Evolutionary conservation across 2,113 vertebrate genomes (phyloP).

Genomic region (Gadus chalcogrammus): DNA sequence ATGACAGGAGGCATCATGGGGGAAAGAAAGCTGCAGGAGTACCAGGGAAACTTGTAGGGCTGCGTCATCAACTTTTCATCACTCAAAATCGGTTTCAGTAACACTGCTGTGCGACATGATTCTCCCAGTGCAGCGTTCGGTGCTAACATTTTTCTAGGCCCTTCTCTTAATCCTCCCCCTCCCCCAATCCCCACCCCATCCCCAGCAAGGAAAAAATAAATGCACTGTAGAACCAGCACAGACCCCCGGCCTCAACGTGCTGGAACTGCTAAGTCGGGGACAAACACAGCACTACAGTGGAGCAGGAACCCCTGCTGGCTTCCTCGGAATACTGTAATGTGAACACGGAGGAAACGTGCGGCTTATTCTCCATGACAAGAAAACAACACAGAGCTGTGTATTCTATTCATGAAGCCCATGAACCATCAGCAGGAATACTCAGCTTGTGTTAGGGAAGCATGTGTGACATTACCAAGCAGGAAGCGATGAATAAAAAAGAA

Average conservation of each 20-base stretch:
- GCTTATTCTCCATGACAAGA: no score
- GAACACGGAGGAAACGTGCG: no score
- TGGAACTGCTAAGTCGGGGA: slow-evolving; percentile 20
- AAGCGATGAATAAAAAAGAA: no score
- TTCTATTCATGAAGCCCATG: no score
- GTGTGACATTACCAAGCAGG: no score
- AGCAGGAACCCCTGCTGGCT: slow-evolving; percentile 15
- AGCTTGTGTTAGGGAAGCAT: no score
- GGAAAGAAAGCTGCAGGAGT: not conserved
- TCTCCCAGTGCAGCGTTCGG: slow-evolving; percentile 11
- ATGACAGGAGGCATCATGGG: not conserved
- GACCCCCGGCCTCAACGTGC: not conserved
- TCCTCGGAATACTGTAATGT: not conserved
- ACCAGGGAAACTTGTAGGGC: slow-evolving; percentile 1
- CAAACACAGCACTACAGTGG: slow-evolving; percentile 6
- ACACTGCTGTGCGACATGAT: slow-evolving; percentile 17
- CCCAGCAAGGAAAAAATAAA: not conserved
- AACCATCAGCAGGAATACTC: no score
- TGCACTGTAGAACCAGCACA: slow-evolving; percentile 24
- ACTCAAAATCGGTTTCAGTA: slow-evolving; percentile 14
- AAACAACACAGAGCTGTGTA: no score
- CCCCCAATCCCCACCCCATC: no score
- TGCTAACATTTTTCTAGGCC: not conserved
- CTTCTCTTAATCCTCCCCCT: no score
- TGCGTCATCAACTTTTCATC: slow-evolving; percentile 35